These are phyloP conservation scores for Ennomos quercinarius DNA, from an alignment of 2,888 invertebrate species.

Conservation along the genomic window DNA sequence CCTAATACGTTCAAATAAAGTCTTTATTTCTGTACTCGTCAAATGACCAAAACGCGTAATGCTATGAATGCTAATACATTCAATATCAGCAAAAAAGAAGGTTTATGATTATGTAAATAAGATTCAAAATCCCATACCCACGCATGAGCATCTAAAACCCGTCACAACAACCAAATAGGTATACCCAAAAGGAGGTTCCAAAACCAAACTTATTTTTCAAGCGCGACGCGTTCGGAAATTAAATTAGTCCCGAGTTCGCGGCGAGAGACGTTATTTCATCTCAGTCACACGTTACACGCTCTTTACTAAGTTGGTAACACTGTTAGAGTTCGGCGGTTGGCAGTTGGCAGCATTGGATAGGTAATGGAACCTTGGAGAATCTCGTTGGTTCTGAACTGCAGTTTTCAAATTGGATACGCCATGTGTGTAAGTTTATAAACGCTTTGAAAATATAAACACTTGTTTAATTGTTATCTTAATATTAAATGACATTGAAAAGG, in stretches of 20 bases:
- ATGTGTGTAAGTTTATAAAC: slow-evolving; percentile 16
- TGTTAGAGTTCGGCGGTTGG: slow-evolving; percentile 56
- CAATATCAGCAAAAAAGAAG: too few species aligned
- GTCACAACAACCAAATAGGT: slow-evolving; percentile 1
- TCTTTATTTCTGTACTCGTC: neutral
- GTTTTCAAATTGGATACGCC: slow-evolving; percentile 37
- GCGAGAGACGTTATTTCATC: slow-evolving; percentile 53
- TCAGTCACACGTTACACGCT: slow-evolving; percentile 63
- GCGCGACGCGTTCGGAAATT: slow-evolving; percentile 39
- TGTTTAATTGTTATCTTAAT: too few species aligned
- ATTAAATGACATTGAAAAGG: too few species aligned
- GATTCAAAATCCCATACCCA: neutral
- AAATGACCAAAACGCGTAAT: too few species aligned
- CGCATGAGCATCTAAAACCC: neutral
- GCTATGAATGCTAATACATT: too few species aligned
- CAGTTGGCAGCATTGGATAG: slow-evolving; percentile 34
- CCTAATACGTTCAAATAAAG: neutral
- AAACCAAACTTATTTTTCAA: slow-evolving; percentile 31
- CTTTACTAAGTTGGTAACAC: slow-evolving; percentile 66
- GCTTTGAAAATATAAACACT: too few species aligned
- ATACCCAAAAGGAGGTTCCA: neutral
- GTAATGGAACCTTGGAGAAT: slow-evolving; percentile 42
- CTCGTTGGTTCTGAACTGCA: slow-evolving; percentile 39
- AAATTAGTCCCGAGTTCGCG: slow-evolving; percentile 42
- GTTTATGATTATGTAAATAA: too few species aligned